Base-by-base conservation (phyloP, 2,113 vertebrate species). In the Centropus unirufus region DNA sequence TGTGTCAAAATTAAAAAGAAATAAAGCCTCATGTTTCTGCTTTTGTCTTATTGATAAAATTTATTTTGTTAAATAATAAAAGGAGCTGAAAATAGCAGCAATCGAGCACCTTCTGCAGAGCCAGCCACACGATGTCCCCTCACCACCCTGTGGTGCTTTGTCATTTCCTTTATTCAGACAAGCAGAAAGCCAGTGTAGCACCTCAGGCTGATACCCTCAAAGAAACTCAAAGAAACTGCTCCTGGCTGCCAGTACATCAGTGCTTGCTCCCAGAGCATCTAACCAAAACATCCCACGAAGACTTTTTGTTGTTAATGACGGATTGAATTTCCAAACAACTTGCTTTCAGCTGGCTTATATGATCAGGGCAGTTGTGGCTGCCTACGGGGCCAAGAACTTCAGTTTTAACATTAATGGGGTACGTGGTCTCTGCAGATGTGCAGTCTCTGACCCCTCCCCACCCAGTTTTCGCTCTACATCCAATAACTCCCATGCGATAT, bases 251-350 rank as follows among this genome's bases (percentile, higher is more conserved):
- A 3, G 29, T 36, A 27, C 24, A 2, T 27, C 68, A 17, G 20
- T 1, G 3, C 54, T 69, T 4, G 0, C 36, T 51, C 66, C 36
- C 58, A 40, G 40, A 49, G 46, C 7, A 0, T 3, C 61, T 9
- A 11, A 57, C 55, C 47, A 66, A 34, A 66, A 32, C 36, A 44
- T 3, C 51, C 26, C 70, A 23, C 47, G 9, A 29, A 44, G 49
- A 1, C 46, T 14, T n/a, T 36, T 17, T 79, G 42, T 42, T 68
- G 46, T 26, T n/a, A 21, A 26, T 2, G 15, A 14, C 2, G 12
- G 44, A 4, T 40, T 62, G 78, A 16, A 51, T 51, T 73, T 42
- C n/a, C 67, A 66, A 91, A 23, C 26, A 42, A 6, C 0, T 0
- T 10, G 42, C 46, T 82, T 82, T 52, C 29, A 76, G 55, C 2